Conservation (phyloP, 2,113 vertebrate species). For the Pterocles orientalis region DNA sequence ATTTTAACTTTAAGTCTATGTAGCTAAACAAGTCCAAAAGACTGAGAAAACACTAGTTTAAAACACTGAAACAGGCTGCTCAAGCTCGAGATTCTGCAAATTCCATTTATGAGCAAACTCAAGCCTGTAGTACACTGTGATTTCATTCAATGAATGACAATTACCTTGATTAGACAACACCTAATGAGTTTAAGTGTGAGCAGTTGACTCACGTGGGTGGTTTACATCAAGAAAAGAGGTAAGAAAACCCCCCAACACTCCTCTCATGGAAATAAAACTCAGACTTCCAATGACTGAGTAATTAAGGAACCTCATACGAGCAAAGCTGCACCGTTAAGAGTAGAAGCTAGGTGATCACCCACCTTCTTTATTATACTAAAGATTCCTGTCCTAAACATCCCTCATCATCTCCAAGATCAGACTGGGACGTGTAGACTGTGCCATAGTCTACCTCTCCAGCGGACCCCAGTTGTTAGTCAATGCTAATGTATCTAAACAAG, state of each 20-base stretch:
- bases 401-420: not conserved
- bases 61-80: not conserved
- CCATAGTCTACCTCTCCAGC: not conserved
- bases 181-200: accelerated
- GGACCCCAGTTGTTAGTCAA: not conserved
- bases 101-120: not conserved
- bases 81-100: not conserved
- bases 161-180: not conserved
- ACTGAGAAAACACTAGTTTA: not conserved
- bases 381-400: not conserved
- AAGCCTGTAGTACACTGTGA: not conserved
- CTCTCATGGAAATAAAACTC: not conserved
- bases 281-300: not conserved
- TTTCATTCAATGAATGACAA: not conserved
- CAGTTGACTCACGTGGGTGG: not conserved
- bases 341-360: not conserved
- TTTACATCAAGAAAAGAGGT: not conserved
- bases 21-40: not conserved
- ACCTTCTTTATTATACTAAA: not conserved
- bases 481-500: not conserved
- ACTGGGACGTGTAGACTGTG: not conserved
- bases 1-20: not conserved
- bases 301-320: not conserved
- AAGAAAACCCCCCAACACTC: not conserved
- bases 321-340: not conserved